Percentiles rank a stretch among this genome's conserved stretches.
phyloP scores from a whole-genome alignment of 2,113 vertebrate genomes.

The Dromas ardeola region DNA sequence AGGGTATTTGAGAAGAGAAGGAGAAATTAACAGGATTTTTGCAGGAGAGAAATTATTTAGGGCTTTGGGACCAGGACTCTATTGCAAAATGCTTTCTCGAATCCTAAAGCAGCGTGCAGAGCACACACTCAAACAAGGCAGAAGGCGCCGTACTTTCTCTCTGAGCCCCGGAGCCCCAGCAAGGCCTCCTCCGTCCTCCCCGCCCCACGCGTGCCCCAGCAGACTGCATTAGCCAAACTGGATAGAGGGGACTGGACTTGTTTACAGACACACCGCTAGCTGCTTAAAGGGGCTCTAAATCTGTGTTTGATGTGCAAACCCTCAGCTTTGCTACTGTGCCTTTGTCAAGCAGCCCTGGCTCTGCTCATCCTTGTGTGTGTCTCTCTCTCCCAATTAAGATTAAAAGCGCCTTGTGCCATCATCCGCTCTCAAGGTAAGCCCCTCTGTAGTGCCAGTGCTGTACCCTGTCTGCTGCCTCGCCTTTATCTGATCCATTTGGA shows the following conservation, averaged over 20 bases:
- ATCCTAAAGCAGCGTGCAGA: background rate
- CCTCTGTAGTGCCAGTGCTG: conserved; percentile 64
- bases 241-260: conserved; percentile 84
- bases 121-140: background rate
- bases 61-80: background rate
- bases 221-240: conserved; percentile 82
- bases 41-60: background rate
- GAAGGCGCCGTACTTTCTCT: background rate
- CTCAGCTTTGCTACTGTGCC: conserved; percentile 77
- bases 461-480: conserved; percentile 58
- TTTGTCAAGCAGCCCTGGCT: conserved; percentile 47
- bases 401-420: conserved; percentile 64
- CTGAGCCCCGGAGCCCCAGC: background rate
- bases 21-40: background rate
- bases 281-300: conserved; percentile 81
- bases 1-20: conserved; percentile 15
- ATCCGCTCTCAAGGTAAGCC: conserved; percentile 64
- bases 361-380: conserved; percentile 59
- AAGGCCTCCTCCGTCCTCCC: background rate
- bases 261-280: conserved; percentile 81
- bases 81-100: background rate
- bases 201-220: conserved; percentile 38
- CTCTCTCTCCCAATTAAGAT: conserved; percentile 72
- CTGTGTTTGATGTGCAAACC: conserved; percentile 83
- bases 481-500: conserved; percentile 29